Conservation (phyloP, 2,113 vertebrate genomes). For the Paradoxurus hermaphroditus region DNA sequence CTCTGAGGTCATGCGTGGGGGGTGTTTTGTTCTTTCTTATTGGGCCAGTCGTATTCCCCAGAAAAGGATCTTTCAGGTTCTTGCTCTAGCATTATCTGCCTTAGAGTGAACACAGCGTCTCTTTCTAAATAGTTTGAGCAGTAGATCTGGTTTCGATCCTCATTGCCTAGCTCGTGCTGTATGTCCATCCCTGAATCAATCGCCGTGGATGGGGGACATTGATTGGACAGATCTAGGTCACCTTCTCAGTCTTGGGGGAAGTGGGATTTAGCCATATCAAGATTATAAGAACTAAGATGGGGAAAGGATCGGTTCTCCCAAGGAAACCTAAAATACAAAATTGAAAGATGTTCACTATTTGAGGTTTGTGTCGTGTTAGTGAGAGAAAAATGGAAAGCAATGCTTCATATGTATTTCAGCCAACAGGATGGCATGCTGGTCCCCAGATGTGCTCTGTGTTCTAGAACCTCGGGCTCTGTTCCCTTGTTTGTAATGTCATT, state of each 20-base stretch:
- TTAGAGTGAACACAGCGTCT: neutral
- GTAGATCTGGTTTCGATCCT: neutral
- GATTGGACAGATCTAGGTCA: neutral
- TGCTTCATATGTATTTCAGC: neutral
- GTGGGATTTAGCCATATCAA: neutral
- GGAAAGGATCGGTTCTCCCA: neutral
- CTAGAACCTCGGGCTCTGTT: neutral
- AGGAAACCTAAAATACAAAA: neutral
- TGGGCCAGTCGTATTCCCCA: neutral
- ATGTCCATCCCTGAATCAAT: neutral
- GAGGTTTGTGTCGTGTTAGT: neutral
- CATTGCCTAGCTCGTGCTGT: neutral
- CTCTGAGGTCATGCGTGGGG: neutral
- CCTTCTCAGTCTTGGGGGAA: neutral
- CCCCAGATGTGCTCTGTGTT: neutral
- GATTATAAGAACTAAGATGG: neutral
- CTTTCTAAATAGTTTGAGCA: neutral
- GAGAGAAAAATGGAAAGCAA: neutral
- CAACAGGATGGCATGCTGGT: neutral
- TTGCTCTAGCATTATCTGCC: neutral
- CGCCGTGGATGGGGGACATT: neutral
- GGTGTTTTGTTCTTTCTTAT: neutral
- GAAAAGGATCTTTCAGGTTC: neutral
- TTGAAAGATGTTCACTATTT: neutral
- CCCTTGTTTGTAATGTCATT: neutral